These are phyloP conservation scores for Phyllostomus hastatus DNA, from an alignment of 2,113 vertebrate genomes.

Conservation along the genomic window DNA sequence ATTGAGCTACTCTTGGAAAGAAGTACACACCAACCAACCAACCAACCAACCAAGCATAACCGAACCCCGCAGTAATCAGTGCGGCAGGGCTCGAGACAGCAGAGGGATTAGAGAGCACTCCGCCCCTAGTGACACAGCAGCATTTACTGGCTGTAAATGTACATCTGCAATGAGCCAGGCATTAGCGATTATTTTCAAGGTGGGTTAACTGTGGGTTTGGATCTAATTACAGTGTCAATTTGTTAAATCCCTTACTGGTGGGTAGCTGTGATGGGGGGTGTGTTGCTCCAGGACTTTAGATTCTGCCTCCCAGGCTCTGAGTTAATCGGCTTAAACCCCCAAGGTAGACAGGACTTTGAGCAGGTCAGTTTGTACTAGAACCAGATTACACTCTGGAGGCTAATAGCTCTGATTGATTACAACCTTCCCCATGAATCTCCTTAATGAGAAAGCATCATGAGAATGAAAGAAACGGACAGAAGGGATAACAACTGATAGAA, in stretches of 20 bases:
- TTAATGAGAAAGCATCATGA: constrained; percentile 49
- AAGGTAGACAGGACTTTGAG: neutral
- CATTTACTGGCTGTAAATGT: neutral
- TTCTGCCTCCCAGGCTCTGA: neutral
- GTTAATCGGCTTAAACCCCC: constrained; percentile 47
- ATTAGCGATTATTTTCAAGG: neutral
- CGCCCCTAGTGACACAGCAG: neutral
- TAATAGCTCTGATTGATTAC: constrained; percentile 53
- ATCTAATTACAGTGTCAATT: constrained; percentile 25
- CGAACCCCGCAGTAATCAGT: neutral
- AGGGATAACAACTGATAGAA: neutral
- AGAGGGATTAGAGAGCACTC: neutral
- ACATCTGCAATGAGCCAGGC: neutral
- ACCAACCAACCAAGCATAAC: neutral
- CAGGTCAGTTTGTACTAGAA: neutral
- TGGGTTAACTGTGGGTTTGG: neutral
- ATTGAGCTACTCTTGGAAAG: constrained; percentile 19
- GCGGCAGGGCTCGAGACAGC: neutral
- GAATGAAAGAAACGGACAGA: constrained; percentile 51
- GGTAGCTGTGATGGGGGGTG: neutral
- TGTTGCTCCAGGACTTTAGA: neutral
- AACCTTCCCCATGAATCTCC: constrained; percentile 29
- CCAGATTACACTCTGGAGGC: constrained; percentile 35
- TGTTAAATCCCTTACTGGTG: constrained; percentile 6
- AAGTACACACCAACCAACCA: neutral